phyloP scores from a whole-genome alignment of 2,888 invertebrate species.

The Cepaea hortensis region DNA sequence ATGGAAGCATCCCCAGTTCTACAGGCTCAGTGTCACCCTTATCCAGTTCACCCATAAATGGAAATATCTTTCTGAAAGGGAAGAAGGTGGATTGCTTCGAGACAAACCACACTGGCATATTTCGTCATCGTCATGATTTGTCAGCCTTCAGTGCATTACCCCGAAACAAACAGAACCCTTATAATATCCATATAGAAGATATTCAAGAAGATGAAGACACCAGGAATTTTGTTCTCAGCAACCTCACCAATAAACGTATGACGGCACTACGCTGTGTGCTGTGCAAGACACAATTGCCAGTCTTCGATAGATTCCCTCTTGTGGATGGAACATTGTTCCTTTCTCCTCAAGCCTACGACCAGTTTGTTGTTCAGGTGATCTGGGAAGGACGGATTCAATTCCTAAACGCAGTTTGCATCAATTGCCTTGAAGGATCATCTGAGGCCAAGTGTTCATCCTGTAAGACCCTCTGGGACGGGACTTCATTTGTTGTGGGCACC shows the following conservation, averaged over 20 bases:
- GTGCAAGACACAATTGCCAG: conserved; percentile 89
- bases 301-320: conserved; percentile 97
- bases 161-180: conserved; percentile 96
- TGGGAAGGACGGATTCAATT: conserved; percentile 90
- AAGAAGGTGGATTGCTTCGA: conserved; percentile 55
- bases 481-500: conserved; percentile 93
- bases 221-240: conserved; percentile 94
- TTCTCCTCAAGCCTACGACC: conserved; percentile 93
- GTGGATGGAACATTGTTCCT: conserved; percentile 98
- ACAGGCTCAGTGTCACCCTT: conserved; percentile 64
- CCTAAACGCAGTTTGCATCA: conserved; percentile 95
- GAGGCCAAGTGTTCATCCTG: conserved; percentile 75
- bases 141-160: conserved; percentile 86
- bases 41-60: conserved; percentile 58
- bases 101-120: conserved; percentile 80
- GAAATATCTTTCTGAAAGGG: conserved; percentile 53
- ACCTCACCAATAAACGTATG: conserved; percentile 93
- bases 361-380: conserved; percentile 71
- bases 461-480: conserved; percentile 82
- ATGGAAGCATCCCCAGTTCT: conserved; percentile 74
- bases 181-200: conserved; percentile 99
- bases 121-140: conserved; percentile 93
- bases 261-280: conserved; percentile 87
- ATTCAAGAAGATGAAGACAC: conserved; percentile 93
- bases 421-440: conserved; percentile 85